These are phyloP conservation scores for Tromatobia lineatoria DNA, from an alignment of 2,888 invertebrate species.

Conservation along the genomic window DNA sequence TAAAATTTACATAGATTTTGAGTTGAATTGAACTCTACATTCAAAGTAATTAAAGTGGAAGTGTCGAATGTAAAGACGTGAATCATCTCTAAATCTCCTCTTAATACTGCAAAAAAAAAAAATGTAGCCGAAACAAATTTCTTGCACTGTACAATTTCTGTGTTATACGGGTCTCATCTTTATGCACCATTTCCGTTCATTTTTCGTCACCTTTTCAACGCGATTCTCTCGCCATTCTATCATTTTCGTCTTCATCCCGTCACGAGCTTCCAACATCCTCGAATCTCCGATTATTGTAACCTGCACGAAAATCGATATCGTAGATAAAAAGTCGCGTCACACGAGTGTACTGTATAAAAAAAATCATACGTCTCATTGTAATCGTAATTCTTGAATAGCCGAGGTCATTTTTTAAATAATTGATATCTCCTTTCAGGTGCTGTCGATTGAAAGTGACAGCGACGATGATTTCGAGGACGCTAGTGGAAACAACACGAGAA, in stretches of 20 bases:
- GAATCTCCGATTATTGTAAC: background rate
- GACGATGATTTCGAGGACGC: slow-evolving; percentile 94
- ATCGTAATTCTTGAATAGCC: background rate
- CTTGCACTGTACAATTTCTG: slow-evolving; percentile 37
- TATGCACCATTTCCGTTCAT: slow-evolving; percentile 64
- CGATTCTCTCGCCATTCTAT: slow-evolving; percentile 24
- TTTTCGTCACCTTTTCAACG: slow-evolving; percentile 58
- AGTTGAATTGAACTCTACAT: background rate
- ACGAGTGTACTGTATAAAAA: background rate
- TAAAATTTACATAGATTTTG: background rate
- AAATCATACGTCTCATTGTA: slow-evolving; percentile 3
- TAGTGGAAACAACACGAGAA: slow-evolving; percentile 92
- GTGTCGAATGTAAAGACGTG: background rate
- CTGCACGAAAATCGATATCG: slow-evolving; percentile 20
- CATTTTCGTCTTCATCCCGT: slow-evolving; percentile 22
- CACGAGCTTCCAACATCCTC: background rate
- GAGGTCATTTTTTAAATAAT: background rate
- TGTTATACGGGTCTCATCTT: slow-evolving; percentile 47
- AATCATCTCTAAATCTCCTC: background rate
- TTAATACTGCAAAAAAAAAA: background rate
- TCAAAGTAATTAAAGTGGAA: background rate
- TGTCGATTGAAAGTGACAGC: slow-evolving; percentile 86
- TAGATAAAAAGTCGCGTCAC: background rate
- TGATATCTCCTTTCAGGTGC: slow-evolving; percentile 74
- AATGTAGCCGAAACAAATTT: background rate